A percentile compares a stretch with the other conserved stretches of the same genome.
phyloP scores from a whole-genome alignment of 2,797 vertebrate species.

The Smutsia gigantea region DNA sequence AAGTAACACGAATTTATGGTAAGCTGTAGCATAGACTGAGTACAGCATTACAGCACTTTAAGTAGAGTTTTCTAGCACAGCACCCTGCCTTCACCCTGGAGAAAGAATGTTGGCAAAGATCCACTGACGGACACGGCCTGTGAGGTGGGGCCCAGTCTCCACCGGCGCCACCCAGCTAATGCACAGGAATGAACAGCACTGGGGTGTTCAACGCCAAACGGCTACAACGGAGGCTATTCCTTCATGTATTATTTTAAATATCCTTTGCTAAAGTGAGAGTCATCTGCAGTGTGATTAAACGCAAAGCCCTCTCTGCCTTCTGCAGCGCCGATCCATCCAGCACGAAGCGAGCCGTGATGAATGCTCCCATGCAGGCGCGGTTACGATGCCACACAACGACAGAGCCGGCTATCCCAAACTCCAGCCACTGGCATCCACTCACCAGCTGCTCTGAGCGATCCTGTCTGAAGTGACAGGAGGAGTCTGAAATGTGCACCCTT shows the following conservation, averaged over 20 bases:
- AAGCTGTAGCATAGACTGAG: neutral
- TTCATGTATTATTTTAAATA: slow-evolving; percentile 68
- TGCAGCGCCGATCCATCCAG: neutral
- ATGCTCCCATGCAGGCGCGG: no score
- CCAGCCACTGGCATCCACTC: slow-evolving; percentile 6
- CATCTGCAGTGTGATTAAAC: slow-evolving; percentile 48
- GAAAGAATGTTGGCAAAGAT: slow-evolving; percentile 84
- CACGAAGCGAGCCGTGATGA: no score
- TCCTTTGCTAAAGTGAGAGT: slow-evolving; percentile 30
- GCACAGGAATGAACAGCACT: slow-evolving; percentile 70
- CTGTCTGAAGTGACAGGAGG: slow-evolving; percentile 44
- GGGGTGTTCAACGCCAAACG: slow-evolving; percentile 45
- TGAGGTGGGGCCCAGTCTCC: no score
- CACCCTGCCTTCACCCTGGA: slow-evolving; percentile 83
- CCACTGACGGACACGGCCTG: neutral
- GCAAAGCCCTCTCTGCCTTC: slow-evolving; percentile 37
- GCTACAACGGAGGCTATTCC: slow-evolving; percentile 82
- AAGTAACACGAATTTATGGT: neutral
- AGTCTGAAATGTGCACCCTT: slow-evolving; percentile 20
- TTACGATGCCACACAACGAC: no score
- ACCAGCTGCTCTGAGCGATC: slow-evolving; percentile 41
- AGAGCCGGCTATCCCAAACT: no score
- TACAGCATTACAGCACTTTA: slow-evolving; percentile 47
- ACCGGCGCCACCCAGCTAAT: slow-evolving; percentile 8
- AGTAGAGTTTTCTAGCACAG: slow-evolving; percentile 78